Evolutionary conservation across 2,797 vertebrate species (phyloP), one percentile per base, ranked within the genome.

Genomic region (Alosa sapidissima): DNA sequence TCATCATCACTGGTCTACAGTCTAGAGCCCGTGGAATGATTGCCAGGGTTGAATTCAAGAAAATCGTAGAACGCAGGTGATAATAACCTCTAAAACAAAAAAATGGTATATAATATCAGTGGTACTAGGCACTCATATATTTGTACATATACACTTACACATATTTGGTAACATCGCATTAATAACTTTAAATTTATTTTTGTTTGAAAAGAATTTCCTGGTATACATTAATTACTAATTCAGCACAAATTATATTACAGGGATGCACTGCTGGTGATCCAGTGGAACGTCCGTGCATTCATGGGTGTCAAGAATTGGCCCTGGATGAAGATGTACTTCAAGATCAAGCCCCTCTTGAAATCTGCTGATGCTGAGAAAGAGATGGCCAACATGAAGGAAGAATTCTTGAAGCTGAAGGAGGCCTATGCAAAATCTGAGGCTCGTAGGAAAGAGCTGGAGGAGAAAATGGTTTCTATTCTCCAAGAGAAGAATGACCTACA

Each of bases 221-320:
- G n/a, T n/a, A n/a, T n/a, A n/a, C n/a, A n/a, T n/a, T n/a, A n/a
- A n/a, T n/a, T n/a, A n/a, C 28, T 28, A 28, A 28, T 28, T 28
- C 28, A 28, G 28, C 28, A 28, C 28, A 28, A 28, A 28, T 28
- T 28, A 28, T 28, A 28, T 28, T 28, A 28, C 28, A 96, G 96
- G 90, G 96, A 96, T 86, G 87, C 95, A 0, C 82, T 96, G 49
- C 86, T 96, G 52, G 92, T 96, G 21, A 96, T 96, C 82, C 96
- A 96, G 88, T 96, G 94, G 93, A 97, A 97, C 83, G 90, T 97
- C n/a, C 91, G 96, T 48, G 93, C 96, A 11, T 97, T 97, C 90
- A 97, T 97, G 95, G 94, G 94, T 4, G 96, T 97, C 90, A 97
- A 96, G 90, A 96, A 97, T 0, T 96, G 96, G 96, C 96, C 96